Conservation (phyloP, 2,888 invertebrate genomes). For the Anthrax anthrax region DNA sequence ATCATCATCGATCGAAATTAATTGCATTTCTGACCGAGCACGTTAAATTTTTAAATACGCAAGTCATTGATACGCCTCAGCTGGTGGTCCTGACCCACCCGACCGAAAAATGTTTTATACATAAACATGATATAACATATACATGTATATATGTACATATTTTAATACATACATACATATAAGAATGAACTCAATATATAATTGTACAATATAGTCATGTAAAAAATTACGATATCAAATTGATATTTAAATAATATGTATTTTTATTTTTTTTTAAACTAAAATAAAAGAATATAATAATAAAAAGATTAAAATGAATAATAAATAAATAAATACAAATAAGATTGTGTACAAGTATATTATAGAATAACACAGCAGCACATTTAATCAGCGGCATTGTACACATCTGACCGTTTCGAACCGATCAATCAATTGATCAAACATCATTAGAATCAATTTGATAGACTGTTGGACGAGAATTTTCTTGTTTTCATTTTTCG, state of each 20-base stretch:
- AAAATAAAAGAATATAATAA: no score
- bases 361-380: no score
- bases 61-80: neutral
- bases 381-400: neutral
- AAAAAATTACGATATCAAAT: no score
- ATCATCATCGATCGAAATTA: neutral
- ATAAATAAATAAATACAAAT: no score
- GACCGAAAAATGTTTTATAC: neutral
- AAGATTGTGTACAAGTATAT: no score
- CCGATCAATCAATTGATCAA: conserved; percentile 7
- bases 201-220: no score
- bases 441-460: conserved; percentile 6
- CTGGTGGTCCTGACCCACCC: neutral
- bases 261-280: no score
- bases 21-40: neutral
- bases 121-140: neutral
- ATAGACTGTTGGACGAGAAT: neutral
- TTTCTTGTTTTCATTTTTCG: no score
- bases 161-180: no score
- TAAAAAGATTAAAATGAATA: no score
- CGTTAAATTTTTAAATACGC: neutral
- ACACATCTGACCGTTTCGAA: neutral
- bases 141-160: neutral
- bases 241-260: no score
- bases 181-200: no score